A percentile compares a stretch with the other conserved stretches of the same genome.
Evolutionary conservation across 2,797 vertebrate genomes (phyloP).

Genomic region (Threskiornis aethiopicus): DNA sequence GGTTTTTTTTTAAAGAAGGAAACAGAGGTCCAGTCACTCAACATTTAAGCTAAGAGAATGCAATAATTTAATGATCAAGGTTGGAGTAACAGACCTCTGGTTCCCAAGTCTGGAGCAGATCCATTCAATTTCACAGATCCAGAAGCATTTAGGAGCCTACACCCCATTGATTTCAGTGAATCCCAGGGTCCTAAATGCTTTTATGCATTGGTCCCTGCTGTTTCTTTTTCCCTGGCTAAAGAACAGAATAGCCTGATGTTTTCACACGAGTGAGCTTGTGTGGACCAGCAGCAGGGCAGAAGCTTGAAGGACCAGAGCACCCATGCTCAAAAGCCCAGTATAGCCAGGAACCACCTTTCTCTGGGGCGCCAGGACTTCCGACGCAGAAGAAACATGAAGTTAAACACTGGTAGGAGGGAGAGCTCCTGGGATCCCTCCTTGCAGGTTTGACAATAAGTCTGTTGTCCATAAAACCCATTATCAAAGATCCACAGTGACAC

Average conservation of each 20-base stretch:
- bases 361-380: neutral
- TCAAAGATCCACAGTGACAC: neutral
- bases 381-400: neutral
- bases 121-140: neutral
- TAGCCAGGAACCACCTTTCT: neutral
- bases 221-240: neutral
- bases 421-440: neutral
- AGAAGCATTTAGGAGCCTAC: neutral
- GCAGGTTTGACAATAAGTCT: neutral
- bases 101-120: neutral
- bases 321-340: fast-evolving
- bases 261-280: neutral
- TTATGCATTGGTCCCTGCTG: neutral
- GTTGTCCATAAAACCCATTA: neutral
- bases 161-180: neutral
- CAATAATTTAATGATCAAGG: neutral
- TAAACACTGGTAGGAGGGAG: neutral
- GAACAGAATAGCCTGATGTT: neutral
- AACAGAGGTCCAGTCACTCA: neutral
- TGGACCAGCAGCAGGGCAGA: neutral
- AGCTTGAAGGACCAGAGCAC: neutral
- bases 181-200: neutral
- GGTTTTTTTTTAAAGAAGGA: neutral
- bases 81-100: neutral
- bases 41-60: neutral